phyloP scores from a whole-genome alignment of 2,113 vertebrate genomes.

The Archocentrus centrarchus region DNA sequence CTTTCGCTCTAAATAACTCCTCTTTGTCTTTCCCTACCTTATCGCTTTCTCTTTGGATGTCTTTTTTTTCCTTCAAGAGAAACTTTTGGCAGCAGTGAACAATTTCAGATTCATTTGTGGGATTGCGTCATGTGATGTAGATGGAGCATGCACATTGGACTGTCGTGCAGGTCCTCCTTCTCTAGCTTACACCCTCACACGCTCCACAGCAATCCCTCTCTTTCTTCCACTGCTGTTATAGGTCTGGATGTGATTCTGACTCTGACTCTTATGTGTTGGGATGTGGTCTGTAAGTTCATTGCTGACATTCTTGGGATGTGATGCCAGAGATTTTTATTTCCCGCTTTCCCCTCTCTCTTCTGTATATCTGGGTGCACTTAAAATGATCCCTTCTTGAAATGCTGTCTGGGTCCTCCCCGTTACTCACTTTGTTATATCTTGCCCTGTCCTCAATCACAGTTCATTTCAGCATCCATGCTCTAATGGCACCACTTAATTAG shows the following conservation, averaged over 20 bases:
- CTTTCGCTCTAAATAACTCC: slow-evolving; percentile 19
- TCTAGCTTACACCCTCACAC: slow-evolving; percentile 41
- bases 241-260: slow-evolving; percentile 75
- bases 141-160: slow-evolving; percentile 68
- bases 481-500: slow-evolving; percentile 58
- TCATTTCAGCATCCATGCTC: slow-evolving; percentile 37
- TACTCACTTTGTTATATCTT: slow-evolving; percentile 37
- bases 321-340: slow-evolving; percentile 72
- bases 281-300: slow-evolving; percentile 80
- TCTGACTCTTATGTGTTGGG: slow-evolving; percentile 74
- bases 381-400: slow-evolving; percentile 65
- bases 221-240: slow-evolving; percentile 71
- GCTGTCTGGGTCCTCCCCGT: slow-evolving; percentile 53
- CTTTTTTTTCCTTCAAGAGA: slow-evolving; percentile 38
- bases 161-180: slow-evolving; percentile 53
- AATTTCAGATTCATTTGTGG: slow-evolving; percentile 72
- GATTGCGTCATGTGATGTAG: slow-evolving; percentile 74
- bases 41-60: slow-evolving; percentile 15
- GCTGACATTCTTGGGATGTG: slow-evolving; percentile 78
- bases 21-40: not conserved
- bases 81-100: slow-evolving; percentile 65
- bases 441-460: slow-evolving; percentile 35
- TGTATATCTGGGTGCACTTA: slow-evolving; percentile 65
- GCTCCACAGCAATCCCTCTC: slow-evolving; percentile 58
- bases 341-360: slow-evolving; percentile 44